Conservation (phyloP, 2,113 vertebrate species). For the Callopanchax toddi region DNA sequence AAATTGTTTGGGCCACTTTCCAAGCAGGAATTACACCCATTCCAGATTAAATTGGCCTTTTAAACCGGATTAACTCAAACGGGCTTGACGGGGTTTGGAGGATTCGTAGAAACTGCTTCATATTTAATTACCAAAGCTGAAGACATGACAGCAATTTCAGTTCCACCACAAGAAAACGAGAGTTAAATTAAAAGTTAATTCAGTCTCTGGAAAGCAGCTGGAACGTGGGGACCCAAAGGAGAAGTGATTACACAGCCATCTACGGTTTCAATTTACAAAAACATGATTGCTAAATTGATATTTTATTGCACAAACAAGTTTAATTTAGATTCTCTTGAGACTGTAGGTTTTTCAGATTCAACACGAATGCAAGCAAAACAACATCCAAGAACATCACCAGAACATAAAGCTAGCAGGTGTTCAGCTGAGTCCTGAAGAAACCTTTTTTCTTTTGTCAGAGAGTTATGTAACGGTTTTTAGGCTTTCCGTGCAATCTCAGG, state of each 20-base stretch:
- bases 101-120: not conserved
- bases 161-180: constrained; percentile 7
- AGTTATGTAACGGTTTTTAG: not conserved
- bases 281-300: not conserved
- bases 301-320: not conserved
- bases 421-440: too few species aligned
- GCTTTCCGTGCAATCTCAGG: not conserved
- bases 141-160: constrained; percentile 9
- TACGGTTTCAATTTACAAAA: not conserved
- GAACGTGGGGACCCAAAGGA: not conserved
- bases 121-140: constrained; percentile 27
- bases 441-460: not conserved
- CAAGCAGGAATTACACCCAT: constrained; percentile 12
- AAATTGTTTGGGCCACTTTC: constrained; percentile 7
- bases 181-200: constrained; percentile 17
- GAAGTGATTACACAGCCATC: too few species aligned
- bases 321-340: not conserved
- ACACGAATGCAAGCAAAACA: not conserved
- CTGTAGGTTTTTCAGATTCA: not conserved
- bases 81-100: constrained; percentile 3
- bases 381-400: too few species aligned
- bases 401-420: too few species aligned
- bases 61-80: constrained; percentile 23
- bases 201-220: not conserved
- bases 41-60: constrained; percentile 21